Evolutionary conservation across 2,797 vertebrate species (phyloP), one percentile per base, ranked within the genome.

Genomic region (Acanthornis magna): DNA sequence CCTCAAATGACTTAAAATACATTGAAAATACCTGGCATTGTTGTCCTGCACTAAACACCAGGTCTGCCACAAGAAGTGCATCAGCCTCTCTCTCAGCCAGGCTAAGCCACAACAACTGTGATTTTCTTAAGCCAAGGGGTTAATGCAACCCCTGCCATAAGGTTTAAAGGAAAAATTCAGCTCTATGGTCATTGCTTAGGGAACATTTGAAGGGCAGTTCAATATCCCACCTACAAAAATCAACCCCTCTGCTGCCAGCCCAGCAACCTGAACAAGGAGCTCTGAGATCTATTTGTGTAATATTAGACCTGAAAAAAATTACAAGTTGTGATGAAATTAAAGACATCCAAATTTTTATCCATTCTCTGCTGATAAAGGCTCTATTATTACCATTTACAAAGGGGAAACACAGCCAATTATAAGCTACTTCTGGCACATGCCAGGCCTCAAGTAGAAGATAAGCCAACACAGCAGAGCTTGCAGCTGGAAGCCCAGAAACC

Each of bases 391-490:
- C 80, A 38, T 47, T 91, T 93, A 95, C 87, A 89, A 96, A 94
- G 88, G 81, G 93, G 95, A 95, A 97, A 96, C 91, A 78, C 65
- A 80, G 93, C 94, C 97, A 97, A 97, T 97, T 96, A 95, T 65
- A 91, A 96, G 91, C 93, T 76, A 94, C 95, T 96, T 96, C 92
- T 95, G 93, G 88, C 89, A 88, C 94, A 83, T 91, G 93, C 95
- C 94, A 93, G 85, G 96, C 93, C 94, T 95, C 68, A 18, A 90
- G 42, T 13, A 89, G 94, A 72, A 94, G 96, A 97, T 81, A 95
- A 86, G 97, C 94, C 93, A 96, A 86, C 51, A 87, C 92, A 89
- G 80, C 83, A 82, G 96, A 85, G 75, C 82, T 45, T 82, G 91
- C 96, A 90, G 95, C 93, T 87, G 93, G 95, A 91, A 96, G 95